These are phyloP conservation scores for Hermaeophaga mercurialis DNA, from an alignment of 2,888 invertebrate genomes.

Conservation along the genomic window DNA sequence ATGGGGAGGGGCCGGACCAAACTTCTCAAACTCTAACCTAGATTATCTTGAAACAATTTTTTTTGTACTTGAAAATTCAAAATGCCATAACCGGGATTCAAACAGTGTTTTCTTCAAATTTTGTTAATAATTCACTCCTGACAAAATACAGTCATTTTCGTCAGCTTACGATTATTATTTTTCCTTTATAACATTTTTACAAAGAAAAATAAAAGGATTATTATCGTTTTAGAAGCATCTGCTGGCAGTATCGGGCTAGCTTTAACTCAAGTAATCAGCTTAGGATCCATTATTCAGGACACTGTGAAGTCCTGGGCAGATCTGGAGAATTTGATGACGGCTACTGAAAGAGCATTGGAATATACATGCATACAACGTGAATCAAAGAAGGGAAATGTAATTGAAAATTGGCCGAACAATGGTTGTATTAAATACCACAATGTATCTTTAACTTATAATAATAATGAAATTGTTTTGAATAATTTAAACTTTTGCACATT, in stretches of 20 bases:
- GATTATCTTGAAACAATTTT: too few species aligned
- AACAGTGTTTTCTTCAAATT: too few species aligned
- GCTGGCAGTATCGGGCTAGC: conserved; percentile 60
- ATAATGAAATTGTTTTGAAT: conserved; percentile 74
- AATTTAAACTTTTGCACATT: conserved; percentile 69
- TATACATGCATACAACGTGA: conserved; percentile 58
- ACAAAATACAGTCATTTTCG: too few species aligned
- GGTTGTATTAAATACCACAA: conserved; percentile 72
- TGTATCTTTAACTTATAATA: conserved; percentile 74
- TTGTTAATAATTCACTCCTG: too few species aligned
- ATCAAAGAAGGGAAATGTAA: conserved; percentile 55
- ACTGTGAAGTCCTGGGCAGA: conserved; percentile 84
- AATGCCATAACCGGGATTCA: too few species aligned
- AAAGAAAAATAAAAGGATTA: too few species aligned
- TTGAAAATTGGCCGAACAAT: conserved; percentile 72
- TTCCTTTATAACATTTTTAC: too few species aligned
- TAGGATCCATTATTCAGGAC: conserved; percentile 70
- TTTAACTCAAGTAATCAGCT: conserved; percentile 78
- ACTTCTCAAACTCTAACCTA: too few species aligned
- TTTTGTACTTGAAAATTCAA: too few species aligned
- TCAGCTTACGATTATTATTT: too few species aligned
- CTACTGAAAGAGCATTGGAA: conserved; percentile 77
- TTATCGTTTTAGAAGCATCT: conserved; percentile 37
- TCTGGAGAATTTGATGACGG: conserved; percentile 78
- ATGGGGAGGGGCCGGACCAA: too few species aligned